A percentile compares a stretch with the other conserved stretches of the same genome.
These are phyloP conservation scores for Triplophysa rosa DNA, from an alignment of 2,113 vertebrate genomes.

Conservation along the genomic window DNA sequence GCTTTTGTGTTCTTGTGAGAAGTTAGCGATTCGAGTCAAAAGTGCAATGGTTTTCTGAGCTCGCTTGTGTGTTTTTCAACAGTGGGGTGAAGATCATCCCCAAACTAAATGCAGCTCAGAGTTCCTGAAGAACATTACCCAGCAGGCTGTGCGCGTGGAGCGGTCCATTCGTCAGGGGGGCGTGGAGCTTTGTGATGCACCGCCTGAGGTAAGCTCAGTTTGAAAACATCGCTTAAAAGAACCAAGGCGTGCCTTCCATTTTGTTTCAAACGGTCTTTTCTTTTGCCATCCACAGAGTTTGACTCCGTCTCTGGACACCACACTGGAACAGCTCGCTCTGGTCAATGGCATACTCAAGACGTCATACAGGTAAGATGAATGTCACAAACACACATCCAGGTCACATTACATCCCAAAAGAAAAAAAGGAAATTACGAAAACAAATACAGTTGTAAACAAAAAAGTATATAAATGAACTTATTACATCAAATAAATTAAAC, in stretches of 20 bases:
- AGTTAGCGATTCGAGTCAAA: neutral
- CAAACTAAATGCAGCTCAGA: constrained; percentile 76
- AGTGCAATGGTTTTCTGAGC: neutral
- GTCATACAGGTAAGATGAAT: constrained; percentile 66
- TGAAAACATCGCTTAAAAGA: neutral
- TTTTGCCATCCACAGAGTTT: constrained; percentile 56
- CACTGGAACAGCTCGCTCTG: constrained; percentile 77
- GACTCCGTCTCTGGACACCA: constrained; percentile 64
- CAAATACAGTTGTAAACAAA: too few relatives aligned
- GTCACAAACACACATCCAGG: neutral
- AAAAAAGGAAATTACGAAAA: too few relatives aligned
- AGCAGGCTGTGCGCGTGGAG: constrained; percentile 81
- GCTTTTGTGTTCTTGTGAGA: neutral
- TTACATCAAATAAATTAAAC: too few relatives aligned
- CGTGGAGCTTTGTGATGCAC: constrained; percentile 63
- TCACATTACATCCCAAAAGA: neutral
- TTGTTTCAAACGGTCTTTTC: constrained; percentile 3
- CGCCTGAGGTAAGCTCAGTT: constrained; percentile 68
- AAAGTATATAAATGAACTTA: too few relatives aligned
- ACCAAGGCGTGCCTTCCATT: neutral
- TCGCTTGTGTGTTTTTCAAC: constrained; percentile 20
- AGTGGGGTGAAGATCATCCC: constrained; percentile 79
- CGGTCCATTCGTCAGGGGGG: constrained; percentile 78
- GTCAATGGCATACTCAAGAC: constrained; percentile 73
- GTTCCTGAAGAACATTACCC: constrained; percentile 76